Evolutionary conservation across 2,113 vertebrate species (phyloP), one percentile per base, ranked within the genome.

Genomic region (Cyprinodon brontotheroides): DNA sequence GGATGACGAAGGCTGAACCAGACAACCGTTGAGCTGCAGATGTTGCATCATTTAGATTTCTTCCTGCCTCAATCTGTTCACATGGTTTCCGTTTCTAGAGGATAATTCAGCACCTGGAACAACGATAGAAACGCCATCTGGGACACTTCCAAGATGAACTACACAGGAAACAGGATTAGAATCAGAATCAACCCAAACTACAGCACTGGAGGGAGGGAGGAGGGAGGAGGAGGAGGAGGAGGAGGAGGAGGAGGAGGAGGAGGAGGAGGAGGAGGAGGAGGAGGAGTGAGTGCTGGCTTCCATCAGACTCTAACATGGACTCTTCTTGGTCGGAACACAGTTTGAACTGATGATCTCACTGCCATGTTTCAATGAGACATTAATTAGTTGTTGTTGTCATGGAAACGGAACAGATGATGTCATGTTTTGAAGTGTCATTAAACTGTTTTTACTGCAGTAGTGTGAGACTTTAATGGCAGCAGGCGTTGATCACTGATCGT

Each of bases 401-500:
- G 43, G 43, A 38, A 38, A 72, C 45, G 12, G 11, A 60, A 60
- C 14, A n/a, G 38, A 36, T 65, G 61, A 65, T 65, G 47, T 73
- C 37, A 65, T n/a, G 15, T 12, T 36, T 53, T 39, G 11, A 45
- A 39, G 61, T 39, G 41, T 47, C 36, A 63, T 63, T 45, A 72
- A 72, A 64, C 11, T 0, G 43, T 38, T 72, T 45, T 72, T 39
- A 72, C 7, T 48, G 43, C 59, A 9, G 36, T 3, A 20, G 61
- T 63, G 60, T 47, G 70, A 72, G 29, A 63, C 60, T 2, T 63
- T 62, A 63, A 72, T 13, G n/a, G 38, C 22, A 11, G 29, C 41
- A 71, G 53, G 36, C 41, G 20, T 15, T 64, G 65, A 65, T 43
- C 40, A 20, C 13, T 53, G 65, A 37, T 68, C 29, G 11, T 50